phyloP scores from a whole-genome alignment of 1,140 invertebrate species.

The Brachionus angularis region DNA sequence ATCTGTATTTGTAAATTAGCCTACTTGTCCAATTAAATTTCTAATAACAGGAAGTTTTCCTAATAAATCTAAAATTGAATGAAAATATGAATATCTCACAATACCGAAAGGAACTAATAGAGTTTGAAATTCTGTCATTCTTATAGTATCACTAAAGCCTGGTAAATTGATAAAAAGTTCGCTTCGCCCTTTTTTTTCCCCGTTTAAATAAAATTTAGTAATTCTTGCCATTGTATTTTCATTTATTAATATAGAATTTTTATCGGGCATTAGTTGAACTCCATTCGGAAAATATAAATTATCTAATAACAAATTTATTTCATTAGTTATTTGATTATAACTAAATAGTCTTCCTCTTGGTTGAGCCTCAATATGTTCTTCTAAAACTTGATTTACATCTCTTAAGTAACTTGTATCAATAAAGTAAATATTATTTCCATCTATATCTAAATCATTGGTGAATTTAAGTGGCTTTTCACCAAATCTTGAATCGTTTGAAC shows the following conservation, averaged over 20 bases:
- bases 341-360: not conserved
- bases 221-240: conserved; percentile 10
- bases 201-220: not conserved
- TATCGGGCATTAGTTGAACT: not conserved
- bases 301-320: conserved; percentile 6
- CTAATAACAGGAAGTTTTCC: not conserved
- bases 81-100: not conserved
- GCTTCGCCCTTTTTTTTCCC: not conserved
- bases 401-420: not conserved
- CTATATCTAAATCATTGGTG: not conserved
- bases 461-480: not conserved
- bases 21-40: not conserved
- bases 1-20: too few relatives aligned
- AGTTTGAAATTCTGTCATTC: not conserved
- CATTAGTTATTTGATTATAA: conserved; percentile 1
- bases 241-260: conserved; percentile 10
- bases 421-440: not conserved
- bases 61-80: not conserved
- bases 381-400: not conserved
- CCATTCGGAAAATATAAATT: conserved; percentile 1
- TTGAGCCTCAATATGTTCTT: not conserved
- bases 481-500: not conserved
- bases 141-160: not conserved
- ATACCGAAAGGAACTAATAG: not conserved
- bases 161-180: not conserved